Base-by-base conservation (phyloP, 1,140 invertebrate species). In the Euborellia annulipes region DNA sequence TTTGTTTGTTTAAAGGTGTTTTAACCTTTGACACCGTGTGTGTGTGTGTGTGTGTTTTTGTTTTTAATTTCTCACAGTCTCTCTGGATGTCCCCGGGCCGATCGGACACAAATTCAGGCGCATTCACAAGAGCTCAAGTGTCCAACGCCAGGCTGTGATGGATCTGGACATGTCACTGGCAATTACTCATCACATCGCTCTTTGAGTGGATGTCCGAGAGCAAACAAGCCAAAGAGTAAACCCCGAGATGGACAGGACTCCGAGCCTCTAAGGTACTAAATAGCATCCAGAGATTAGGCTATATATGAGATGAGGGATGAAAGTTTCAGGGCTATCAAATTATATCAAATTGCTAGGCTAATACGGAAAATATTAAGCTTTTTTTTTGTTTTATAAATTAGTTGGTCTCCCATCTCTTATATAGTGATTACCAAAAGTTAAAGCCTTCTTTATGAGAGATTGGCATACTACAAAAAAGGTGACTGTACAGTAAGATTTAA, bases 191-290 rank as follows among this genome's bases (percentile, higher is more conserved):
- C 84, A 34, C 85, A 88, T 62, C 72, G 83, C 55, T 88, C 81
- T 62, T 66, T 88, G 32, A 86, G 83, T 7, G 83, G 84, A 7
- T 87, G 85, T 68, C 84, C 84, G 42, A 67, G 83, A 51, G 87
- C 87, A 51, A 90, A 90, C 63, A 91, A 90, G 56, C 85, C 87
- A 7, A 90, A 90, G 62, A 90, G 84, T 64, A 90, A 89, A 70
- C 85, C 85, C 0, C 65, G 86, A 32, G 87, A 92, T 61, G 86
- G 86, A 36, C 85, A 88, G 55, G 87, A 92, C 59, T 85, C 85
- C 2, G 87, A 92, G 59, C 86, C 86, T 8, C 62, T 91, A 43
- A 83, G 85, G 81, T 86, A 52, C n/a, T n/a, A n/a, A n/a, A n/a
- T n/a, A n/a, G n/a, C n/a, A n/a, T n/a, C n/a, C n/a, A n/a, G n/a